phyloP scores from a whole-genome alignment of 2,888 invertebrate species.

The Leptarthrus brevirostris region DNA sequence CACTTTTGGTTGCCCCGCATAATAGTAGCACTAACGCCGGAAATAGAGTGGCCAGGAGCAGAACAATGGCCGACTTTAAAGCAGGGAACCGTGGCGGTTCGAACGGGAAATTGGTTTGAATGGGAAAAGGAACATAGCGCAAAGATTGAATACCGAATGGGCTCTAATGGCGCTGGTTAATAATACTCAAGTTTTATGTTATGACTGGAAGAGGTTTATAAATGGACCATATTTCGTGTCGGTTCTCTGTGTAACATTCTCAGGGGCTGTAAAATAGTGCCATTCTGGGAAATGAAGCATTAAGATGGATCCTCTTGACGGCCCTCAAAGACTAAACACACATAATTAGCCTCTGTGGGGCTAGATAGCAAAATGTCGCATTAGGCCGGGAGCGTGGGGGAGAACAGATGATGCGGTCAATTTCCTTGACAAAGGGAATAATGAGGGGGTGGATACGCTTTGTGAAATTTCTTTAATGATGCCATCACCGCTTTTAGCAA shows the following conservation, averaged over 20 bases:
- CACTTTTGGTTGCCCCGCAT: neutral
- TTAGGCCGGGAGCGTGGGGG: neutral
- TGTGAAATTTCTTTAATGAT: constrained; percentile 32
- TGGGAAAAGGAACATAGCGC: neutral
- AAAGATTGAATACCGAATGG: constrained; percentile 51
- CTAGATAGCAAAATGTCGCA: constrained; percentile 25
- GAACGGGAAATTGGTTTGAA: neutral
- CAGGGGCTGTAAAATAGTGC: constrained; percentile 16
- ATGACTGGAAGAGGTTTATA: constrained; percentile 50
- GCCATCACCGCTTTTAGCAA: constrained; percentile 21
- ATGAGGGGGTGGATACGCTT: constrained; percentile 8
- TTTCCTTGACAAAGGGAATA: constrained; percentile 5
- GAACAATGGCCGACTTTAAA: neutral
- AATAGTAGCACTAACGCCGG: neutral
- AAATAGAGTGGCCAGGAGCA: constrained; percentile 6
- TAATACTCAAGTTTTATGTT: constrained; percentile 54
- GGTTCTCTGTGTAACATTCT: constrained; percentile 15
- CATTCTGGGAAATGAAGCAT: constrained; percentile 44
- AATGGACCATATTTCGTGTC: constrained; percentile 44
- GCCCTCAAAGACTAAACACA: constrained; percentile 8
- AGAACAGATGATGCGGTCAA: constrained; percentile 37
- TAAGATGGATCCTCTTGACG: constrained; percentile 37
- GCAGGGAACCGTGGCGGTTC: neutral
- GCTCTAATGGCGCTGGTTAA: constrained; percentile 51
- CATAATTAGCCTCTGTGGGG: constrained; percentile 37